Evolutionary conservation across 2,888 invertebrate genomes (phyloP), one percentile per base, ranked within the genome.

Genomic region (Octodonta nipae): DNA sequence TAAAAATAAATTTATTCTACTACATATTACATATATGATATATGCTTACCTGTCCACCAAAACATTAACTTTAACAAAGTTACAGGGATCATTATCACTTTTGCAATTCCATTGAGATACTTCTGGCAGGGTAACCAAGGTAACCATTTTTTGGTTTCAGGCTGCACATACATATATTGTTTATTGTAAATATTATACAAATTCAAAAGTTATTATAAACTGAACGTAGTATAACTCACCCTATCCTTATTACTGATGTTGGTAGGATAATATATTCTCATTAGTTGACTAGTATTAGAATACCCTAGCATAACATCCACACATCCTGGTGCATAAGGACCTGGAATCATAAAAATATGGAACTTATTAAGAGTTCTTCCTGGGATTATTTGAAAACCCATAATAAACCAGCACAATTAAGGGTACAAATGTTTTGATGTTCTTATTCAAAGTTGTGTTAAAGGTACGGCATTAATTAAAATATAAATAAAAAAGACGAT

Each of bases 211-310:
- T n/a, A n/a, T n/a, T n/a, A n/a, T n/a, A n/a, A n/a, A n/a, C n/a
- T n/a, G n/a, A n/a, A n/a, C n/a, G n/a, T n/a, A n/a, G n/a, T n/a
- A n/a, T 10, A 4, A 15, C 13, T 14, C 12, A 13, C 13, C 12
- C 15, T 7, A 13, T n/a, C 16, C 16, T 49, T n/a, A n/a, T n/a
- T n/a, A n/a, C n/a, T n/a, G n/a, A n/a, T n/a, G n/a, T n/a, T n/a
- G n/a, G 70, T 66, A 3, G 75, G 75, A 50, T 74, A 75, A 51
- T 66, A 73, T 2, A 75, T 41, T 30, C 75, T 54, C 41, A 70
- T 55, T 45, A 74, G 72, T 13, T 65, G 50, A 5, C 72, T 71
- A 7, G 63, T 53, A 45, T 61, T 58, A 5, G 61, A 55, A 46
- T 67, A 66, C 35, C 63, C 68, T 20, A 66, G 57, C 69, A 73